Conservation (phyloP, 2,113 vertebrate species). For the Scatophagus argus region DNA sequence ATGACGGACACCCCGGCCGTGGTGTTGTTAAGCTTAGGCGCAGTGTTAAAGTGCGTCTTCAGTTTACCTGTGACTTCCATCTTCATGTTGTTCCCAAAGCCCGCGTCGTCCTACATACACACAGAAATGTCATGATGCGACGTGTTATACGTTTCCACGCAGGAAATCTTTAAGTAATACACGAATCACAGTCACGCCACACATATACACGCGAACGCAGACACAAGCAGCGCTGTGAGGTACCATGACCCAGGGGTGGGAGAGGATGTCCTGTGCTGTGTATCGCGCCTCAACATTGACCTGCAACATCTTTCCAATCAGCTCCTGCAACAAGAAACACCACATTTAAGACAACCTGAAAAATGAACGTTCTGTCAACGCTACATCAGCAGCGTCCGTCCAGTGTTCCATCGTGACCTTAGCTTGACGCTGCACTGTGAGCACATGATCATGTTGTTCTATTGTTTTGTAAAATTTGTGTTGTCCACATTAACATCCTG, state of each 20-base stretch:
- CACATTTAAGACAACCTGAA: not conserved
- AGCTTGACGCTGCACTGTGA: not conserved
- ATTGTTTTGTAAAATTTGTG: not conserved
- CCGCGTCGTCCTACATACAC: constrained; percentile 88
- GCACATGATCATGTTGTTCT: no score
- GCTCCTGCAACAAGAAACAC: constrained; percentile 83
- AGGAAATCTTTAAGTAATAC: not conserved
- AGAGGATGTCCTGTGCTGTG: constrained; percentile 92
- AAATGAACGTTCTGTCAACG: not conserved
- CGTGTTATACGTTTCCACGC: not conserved
- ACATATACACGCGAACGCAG: not conserved
- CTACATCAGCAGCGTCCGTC: not conserved
- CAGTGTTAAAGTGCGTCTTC: constrained; percentile 94
- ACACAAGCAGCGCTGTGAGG: constrained; percentile 12
- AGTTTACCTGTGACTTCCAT: constrained; percentile 97
- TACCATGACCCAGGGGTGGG: constrained; percentile 97
- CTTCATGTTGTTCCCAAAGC: constrained; percentile 94
- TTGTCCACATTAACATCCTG: no score
- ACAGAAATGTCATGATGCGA: not conserved
- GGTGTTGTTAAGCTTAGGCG: constrained; percentile 90
- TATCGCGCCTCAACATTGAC: constrained; percentile 92
- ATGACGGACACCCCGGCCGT: constrained; percentile 93
- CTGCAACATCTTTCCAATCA: constrained; percentile 95
- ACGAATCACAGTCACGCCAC: not conserved
- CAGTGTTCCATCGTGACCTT: not conserved